Evolutionary conservation across 2,888 invertebrate species (phyloP).

Genomic region (Eumerus sabulonum): DNA sequence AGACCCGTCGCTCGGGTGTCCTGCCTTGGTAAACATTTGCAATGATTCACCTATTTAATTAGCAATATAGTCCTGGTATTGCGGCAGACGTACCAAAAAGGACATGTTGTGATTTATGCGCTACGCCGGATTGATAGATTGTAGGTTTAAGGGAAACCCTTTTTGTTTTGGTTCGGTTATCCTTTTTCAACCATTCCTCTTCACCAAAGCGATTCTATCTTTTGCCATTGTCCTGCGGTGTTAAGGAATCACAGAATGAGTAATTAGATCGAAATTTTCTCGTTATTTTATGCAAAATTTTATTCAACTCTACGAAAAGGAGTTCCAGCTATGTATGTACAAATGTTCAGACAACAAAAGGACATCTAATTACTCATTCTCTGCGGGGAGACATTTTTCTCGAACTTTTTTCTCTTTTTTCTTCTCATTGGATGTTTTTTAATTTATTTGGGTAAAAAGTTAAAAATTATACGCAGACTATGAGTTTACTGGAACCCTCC

Average conservation of each 20-base stretch:
- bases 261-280: conserved; percentile 52
- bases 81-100: background rate
- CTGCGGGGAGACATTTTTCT: conserved; percentile 10
- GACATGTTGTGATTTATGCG: conserved; percentile 45
- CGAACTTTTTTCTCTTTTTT: too few relatives aligned
- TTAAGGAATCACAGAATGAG: conserved; percentile 17
- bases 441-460: background rate
- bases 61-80: conserved; percentile 1
- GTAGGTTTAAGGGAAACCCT: conserved; percentile 8
- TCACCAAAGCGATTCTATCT: background rate
- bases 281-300: conserved; percentile 52
- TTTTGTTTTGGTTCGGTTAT: conserved; percentile 13
- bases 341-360: conserved; percentile 41
- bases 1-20: background rate
- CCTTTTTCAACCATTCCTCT: too few relatives aligned
- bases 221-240: background rate
- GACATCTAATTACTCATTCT: conserved; percentile 38
- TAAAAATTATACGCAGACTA: conserved; percentile 36
- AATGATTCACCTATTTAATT: conserved; percentile 25
- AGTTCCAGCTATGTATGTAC: conserved; percentile 26
- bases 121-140: conserved; percentile 25
- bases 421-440: background rate
- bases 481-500: conserved; percentile 23
- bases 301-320: conserved; percentile 34
- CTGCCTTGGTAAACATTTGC: conserved; percentile 15